phyloP scores from a whole-genome alignment of 2,113 vertebrate genomes.

The Potamarius usumacintae region DNA sequence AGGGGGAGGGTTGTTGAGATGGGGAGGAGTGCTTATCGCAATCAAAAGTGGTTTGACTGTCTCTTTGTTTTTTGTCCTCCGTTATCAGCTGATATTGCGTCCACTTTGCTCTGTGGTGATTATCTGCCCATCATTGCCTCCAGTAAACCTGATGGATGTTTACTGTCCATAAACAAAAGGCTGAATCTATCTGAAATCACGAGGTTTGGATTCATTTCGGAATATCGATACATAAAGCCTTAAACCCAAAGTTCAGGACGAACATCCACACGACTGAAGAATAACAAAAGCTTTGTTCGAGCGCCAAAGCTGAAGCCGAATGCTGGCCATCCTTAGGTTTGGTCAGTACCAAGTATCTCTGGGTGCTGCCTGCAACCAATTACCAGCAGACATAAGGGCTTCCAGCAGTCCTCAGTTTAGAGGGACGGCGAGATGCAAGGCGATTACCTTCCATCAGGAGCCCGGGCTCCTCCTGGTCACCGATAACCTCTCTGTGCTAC shows the following conservation, averaged over 20 bases:
- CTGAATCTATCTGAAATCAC: not conserved
- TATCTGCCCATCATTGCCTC: not conserved
- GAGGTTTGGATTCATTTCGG: not conserved
- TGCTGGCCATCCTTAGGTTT: slow-evolving; percentile 9
- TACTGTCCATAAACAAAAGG: not conserved
- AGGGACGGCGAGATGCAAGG: slow-evolving; percentile 30
- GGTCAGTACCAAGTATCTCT: not conserved
- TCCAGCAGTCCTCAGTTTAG: slow-evolving; percentile 33
- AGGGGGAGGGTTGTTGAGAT: too few species aligned
- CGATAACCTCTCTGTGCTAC: slow-evolving; percentile 32
- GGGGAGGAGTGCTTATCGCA: not conserved
- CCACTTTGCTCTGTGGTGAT: not conserved
- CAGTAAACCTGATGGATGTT: not conserved
- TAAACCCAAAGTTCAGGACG: not conserved
- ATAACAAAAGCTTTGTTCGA: slow-evolving; percentile 27
- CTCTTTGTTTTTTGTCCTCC: not conserved
- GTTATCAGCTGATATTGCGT: not conserved
- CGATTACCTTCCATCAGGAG: slow-evolving; percentile 50
- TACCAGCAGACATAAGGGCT: slow-evolving; percentile 38
- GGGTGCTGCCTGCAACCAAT: slow-evolving; percentile 43
- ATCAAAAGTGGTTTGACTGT: not conserved
- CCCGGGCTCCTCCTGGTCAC: slow-evolving; percentile 23
- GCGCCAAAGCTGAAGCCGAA: slow-evolving; percentile 10
- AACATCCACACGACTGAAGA: not conserved
- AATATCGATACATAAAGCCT: not conserved